These are phyloP conservation scores for Pachyrhynchus sulphureomaculatus DNA, from an alignment of 1,140 invertebrate species.

Conservation along the genomic window DNA sequence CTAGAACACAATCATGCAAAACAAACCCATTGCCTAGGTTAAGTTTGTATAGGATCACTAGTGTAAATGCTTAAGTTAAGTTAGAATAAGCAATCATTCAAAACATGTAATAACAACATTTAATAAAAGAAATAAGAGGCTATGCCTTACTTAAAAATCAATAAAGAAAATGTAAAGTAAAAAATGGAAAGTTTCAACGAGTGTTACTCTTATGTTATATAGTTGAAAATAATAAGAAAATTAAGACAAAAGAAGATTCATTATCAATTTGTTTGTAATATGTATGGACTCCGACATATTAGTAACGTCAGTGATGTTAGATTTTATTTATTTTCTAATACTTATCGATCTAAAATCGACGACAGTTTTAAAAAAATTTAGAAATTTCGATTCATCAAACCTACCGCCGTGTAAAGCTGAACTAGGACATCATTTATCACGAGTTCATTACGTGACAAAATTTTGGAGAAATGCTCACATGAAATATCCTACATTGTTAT, in stretches of 20 bases:
- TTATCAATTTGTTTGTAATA: constrained; percentile 18
- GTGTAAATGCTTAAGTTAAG: too few relatives aligned
- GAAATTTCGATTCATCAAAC: constrained; percentile 8
- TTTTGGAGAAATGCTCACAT: constrained; percentile 19
- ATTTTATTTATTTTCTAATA: constrained; percentile 19
- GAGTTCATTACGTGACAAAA: constrained; percentile 11
- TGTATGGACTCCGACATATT: constrained; percentile 14
- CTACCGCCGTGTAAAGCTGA: constrained; percentile 24
- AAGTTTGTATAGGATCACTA: too few relatives aligned
- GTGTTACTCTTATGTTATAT: constrained; percentile 25
- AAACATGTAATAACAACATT: too few relatives aligned
- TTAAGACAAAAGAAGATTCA: constrained; percentile 7
- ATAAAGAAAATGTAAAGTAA: too few relatives aligned
- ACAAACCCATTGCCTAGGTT: too few relatives aligned
- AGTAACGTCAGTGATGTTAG: constrained; percentile 8
- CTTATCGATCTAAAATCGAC: constrained; percentile 13
- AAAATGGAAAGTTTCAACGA: constrained; percentile 39
- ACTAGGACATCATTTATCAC: constrained; percentile 18
- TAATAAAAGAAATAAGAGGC: too few relatives aligned
- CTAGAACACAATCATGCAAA: too few relatives aligned
- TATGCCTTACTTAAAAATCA: too few relatives aligned
- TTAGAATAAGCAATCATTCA: too few relatives aligned
- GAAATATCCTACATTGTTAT: constrained; percentile 20
- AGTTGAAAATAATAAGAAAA: constrained; percentile 13
- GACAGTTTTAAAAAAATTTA: constrained; percentile 15